Conservation (phyloP, 2,113 vertebrate species). For the Oncorhynchus kisutch region DNA sequence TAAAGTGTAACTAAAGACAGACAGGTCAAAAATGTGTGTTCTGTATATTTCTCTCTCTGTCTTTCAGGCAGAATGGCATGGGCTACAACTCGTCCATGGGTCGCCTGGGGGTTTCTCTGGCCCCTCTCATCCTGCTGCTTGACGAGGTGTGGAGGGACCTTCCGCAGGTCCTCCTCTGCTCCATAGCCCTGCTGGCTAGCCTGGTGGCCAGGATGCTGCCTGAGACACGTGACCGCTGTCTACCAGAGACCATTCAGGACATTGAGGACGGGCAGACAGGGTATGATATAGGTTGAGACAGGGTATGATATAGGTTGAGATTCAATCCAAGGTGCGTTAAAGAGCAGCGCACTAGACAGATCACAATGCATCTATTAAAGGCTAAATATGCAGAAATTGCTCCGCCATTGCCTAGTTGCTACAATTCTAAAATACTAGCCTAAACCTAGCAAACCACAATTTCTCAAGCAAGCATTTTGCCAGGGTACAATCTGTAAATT, state of each 20-base stretch:
- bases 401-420: too few relatives aligned
- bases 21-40: neutral
- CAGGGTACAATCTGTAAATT: neutral
- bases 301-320: conserved; percentile 43
- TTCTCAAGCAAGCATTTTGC: neutral
- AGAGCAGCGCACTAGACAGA: neutral
- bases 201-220: conserved; percentile 66
- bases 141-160: conserved; percentile 76
- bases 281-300: conserved; percentile 37
- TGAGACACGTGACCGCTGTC: conserved; percentile 71
- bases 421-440: too few relatives aligned
- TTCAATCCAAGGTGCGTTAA: neutral
- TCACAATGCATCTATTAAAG: neutral
- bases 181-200: conserved; percentile 57
- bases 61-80: conserved; percentile 78
- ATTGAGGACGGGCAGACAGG: conserved; percentile 62
- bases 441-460: neutral
- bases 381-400: neutral
- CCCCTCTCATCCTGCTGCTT: conserved; percentile 77
- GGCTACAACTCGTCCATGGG: conserved; percentile 76
- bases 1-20: neutral
- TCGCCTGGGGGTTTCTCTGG: conserved; percentile 75
- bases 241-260: conserved; percentile 83
- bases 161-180: conserved; percentile 72
- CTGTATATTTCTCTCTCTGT: neutral